Percentiles rank a stretch among this genome's conserved stretches.
These are phyloP conservation scores for Brachionus sp. DNA, from an alignment of 1,140 invertebrate species.

Conservation along the genomic window DNA sequence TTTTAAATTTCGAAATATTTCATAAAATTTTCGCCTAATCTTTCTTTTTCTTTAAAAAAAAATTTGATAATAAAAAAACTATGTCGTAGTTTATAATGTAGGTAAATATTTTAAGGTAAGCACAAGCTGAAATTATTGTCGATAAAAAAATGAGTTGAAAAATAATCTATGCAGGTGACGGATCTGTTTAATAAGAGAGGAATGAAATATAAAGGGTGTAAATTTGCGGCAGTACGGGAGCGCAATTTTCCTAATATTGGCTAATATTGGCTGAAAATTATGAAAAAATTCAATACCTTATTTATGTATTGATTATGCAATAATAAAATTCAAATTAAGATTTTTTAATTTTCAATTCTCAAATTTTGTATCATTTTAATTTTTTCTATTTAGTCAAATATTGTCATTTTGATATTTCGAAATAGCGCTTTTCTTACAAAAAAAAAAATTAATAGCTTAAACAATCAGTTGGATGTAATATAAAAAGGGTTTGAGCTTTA, in stretches of 20 bases:
- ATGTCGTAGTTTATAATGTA: slow-evolving; percentile 31
- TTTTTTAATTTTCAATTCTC: background rate
- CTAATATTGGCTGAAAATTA: background rate
- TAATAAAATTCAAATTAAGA: slow-evolving; percentile 1
- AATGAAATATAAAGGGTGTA: background rate
- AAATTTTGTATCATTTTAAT: slow-evolving; percentile 6
- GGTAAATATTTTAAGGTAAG: slow-evolving; percentile 33
- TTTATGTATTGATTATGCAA: slow-evolving; percentile 38
- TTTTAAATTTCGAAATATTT: slow-evolving; percentile 9
- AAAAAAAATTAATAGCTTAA: background rate
- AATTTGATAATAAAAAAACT: slow-evolving; percentile 32
- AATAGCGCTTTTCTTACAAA: background rate
- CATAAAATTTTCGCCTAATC: slow-evolving; percentile 1
- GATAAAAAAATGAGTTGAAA: background rate
- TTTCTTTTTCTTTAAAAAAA: slow-evolving; percentile 4
- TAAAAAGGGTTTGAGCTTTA: background rate
- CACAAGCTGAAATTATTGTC: background rate
- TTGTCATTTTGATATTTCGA: background rate
- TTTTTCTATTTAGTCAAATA: background rate
- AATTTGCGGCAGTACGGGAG: background rate
- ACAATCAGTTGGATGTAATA: background rate
- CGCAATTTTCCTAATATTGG: background rate
- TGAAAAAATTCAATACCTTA: background rate
- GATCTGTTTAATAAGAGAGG: background rate
- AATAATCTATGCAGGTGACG: background rate